Evolutionary conservation across 2,113 vertebrate genomes (phyloP).

Genomic region (Globicephala melas): DNA sequence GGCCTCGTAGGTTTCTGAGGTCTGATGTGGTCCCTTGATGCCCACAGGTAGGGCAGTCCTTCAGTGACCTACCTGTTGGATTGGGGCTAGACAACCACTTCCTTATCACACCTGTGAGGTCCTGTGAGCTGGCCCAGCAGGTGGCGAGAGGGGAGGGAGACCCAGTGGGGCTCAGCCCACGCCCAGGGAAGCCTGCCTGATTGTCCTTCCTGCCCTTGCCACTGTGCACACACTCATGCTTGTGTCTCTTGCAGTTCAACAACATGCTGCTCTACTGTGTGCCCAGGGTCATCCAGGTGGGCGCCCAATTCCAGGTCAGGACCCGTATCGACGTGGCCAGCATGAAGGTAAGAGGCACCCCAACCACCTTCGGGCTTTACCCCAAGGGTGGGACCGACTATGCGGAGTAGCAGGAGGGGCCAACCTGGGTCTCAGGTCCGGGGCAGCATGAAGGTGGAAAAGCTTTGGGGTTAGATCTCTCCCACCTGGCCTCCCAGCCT

Average conservation of each 20-base stretch:
- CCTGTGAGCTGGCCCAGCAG: not conserved
- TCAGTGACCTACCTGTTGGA: not conserved
- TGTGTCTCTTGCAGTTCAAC: constrained; percentile 81
- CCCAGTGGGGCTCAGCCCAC: fast-evolving
- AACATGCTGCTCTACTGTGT: constrained; percentile 87
- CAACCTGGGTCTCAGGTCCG: fast-evolving
- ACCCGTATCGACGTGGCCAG: constrained; percentile 79
- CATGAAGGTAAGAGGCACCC: constrained; percentile 82
- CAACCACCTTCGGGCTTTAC: fast-evolving
- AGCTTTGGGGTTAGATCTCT: not conserved
- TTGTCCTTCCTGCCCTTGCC: fast-evolving
- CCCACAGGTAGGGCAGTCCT: not conserved
- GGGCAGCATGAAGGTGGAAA: not conserved
- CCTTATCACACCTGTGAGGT: too few species aligned
- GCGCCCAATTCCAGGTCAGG: constrained; percentile 83
- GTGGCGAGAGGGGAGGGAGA: not conserved
- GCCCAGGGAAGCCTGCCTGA: fast-evolving
- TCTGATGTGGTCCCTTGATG: not conserved
- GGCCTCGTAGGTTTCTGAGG: not conserved
- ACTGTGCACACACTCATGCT: fast-evolving
- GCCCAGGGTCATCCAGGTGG: constrained; percentile 84
- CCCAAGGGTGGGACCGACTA: fast-evolving
- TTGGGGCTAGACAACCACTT: not conserved
- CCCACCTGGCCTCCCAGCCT: not conserved
- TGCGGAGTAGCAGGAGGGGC: too few species aligned